Conservation (phyloP, 2,113 vertebrate genomes). For the Alosa alosa region DNA sequence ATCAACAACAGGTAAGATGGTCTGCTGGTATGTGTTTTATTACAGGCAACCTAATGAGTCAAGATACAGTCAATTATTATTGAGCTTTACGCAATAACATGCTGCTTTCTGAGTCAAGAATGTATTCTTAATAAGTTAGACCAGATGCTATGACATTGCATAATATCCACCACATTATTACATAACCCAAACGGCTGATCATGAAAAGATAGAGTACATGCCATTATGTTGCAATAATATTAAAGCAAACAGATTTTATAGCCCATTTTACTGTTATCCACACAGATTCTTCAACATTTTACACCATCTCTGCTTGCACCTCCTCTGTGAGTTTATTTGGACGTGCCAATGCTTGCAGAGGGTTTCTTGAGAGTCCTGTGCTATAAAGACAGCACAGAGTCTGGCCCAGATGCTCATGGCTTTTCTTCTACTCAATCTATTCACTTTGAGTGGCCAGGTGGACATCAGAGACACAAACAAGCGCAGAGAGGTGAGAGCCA, state of each 20-base stretch:
- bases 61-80: not conserved
- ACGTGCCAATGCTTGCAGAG: not conserved
- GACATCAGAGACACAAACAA: not conserved
- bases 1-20: not conserved
- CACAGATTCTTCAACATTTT: not conserved
- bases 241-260: not conserved
- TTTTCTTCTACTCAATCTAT: not conserved
- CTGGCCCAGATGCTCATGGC: not conserved
- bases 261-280: not conserved
- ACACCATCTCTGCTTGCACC: not conserved
- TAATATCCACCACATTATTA: not conserved
- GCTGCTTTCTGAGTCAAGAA: not conserved
- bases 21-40: not conserved
- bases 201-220: not conserved
- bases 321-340: not conserved
- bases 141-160: not conserved
- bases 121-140: not conserved
- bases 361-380: not conserved
- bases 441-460: not conserved
- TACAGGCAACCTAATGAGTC: not conserved
- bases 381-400: not conserved
- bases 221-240: not conserved
- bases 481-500: not conserved
- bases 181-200: not conserved
- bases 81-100: not conserved